phyloP scores from a whole-genome alignment of 1,140 invertebrate genomes.

The Tetragnatha versicolor region DNA sequence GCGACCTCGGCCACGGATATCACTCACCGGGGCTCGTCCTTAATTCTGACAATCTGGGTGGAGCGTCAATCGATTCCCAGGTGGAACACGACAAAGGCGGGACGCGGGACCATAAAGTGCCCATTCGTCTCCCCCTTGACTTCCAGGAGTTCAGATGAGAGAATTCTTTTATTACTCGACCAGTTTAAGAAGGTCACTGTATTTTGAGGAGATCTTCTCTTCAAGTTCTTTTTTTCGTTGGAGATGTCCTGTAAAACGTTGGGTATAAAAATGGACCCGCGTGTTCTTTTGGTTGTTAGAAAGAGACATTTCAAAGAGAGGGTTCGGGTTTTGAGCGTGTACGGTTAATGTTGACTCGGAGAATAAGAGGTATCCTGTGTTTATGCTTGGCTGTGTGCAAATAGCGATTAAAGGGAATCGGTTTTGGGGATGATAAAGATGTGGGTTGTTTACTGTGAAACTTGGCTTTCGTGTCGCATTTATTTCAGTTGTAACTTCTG shows the following conservation, averaged over 20 bases:
- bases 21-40: conserved; percentile 31
- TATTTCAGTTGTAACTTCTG: too few relatives aligned
- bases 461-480: background rate
- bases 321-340: too few relatives aligned
- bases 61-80: conserved; percentile 31
- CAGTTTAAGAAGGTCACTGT: conserved; percentile 26
- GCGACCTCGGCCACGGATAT: conserved; percentile 39
- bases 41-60: conserved; percentile 49
- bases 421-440: too few relatives aligned
- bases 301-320: too few relatives aligned
- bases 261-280: too few relatives aligned
- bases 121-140: conserved; percentile 35
- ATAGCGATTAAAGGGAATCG: too few relatives aligned
- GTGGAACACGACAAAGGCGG: conserved; percentile 54
- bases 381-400: too few relatives aligned
- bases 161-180: conserved; percentile 31
- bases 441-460: background rate
- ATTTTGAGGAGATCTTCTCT: conserved; percentile 14
- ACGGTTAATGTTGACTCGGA: too few relatives aligned
- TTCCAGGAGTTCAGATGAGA: background rate
- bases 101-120: conserved; percentile 35
- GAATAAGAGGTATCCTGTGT: too few relatives aligned
- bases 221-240: too few relatives aligned
- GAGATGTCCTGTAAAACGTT: too few relatives aligned
- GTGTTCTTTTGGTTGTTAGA: too few relatives aligned